Evolutionary conservation across 2,113 vertebrate species (phyloP).

Genomic region (Azemiops feae): DNA sequence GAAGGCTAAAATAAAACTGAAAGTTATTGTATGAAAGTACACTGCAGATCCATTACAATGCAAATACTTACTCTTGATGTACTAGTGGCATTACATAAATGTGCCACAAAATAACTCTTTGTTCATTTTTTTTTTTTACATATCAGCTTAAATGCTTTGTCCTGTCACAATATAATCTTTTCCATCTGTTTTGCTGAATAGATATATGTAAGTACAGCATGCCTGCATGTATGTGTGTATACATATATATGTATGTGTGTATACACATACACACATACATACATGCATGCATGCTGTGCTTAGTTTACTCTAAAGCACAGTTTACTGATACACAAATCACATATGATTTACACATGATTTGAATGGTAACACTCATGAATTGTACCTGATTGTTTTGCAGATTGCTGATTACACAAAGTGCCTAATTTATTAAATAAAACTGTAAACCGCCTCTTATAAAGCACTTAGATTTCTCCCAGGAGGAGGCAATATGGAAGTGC

Average conservation of each 20-base stretch:
- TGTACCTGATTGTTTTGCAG: constrained; percentile 33
- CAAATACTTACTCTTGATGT: constrained; percentile 11
- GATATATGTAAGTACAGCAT: background rate
- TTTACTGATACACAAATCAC: constrained; percentile 28
- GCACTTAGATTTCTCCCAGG: constrained; percentile 29
- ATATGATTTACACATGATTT: constrained; percentile 6
- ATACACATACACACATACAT: background rate
- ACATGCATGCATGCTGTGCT: background rate
- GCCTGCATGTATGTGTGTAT: background rate
- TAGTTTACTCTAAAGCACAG: constrained; percentile 22
- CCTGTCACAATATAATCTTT: background rate
- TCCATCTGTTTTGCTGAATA: background rate
- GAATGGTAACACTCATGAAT: constrained; percentile 21
- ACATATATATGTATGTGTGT: background rate
- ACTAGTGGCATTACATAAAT: constrained; percentile 15
- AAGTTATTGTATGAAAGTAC: constrained; percentile 10
- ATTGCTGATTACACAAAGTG: constrained; percentile 33
- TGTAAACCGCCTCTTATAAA: constrained; percentile 28
- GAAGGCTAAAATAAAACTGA: constrained; percentile 20
- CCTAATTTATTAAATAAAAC: constrained; percentile 25
- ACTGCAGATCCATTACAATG: constrained; percentile 1
- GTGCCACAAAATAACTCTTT: background rate
- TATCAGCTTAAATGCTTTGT: background rate
- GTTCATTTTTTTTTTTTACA: background rate
- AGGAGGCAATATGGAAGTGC: constrained; percentile 30